Base-by-base conservation (phyloP, 53 echinoderm and acorn worm genomes). In the Glandiceps talaboti region DNA sequence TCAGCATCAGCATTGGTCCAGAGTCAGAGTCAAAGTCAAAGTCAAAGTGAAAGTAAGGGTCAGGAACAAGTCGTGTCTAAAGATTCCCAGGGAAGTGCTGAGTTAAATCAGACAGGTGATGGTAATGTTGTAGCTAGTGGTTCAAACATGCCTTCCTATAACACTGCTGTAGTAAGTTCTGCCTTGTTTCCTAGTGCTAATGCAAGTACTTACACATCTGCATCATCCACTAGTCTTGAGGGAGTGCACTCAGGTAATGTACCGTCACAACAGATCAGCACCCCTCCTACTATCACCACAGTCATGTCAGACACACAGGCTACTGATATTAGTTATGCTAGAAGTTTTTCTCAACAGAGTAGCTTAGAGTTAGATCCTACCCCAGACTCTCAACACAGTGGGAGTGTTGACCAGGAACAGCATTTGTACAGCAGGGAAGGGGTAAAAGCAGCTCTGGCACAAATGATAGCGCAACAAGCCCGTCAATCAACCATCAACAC, bases 381-480 rank as follows among this genome's bases (percentile, higher is more conserved):
- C 64, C 20, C 64, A 20, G 64, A 45, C 6, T 12, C 64, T 20
- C 64, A 45, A 20, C 6, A 12, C 6, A 20, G 20, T 20, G 64
- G 20, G 20, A 45, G 64, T 45, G 20, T 20, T 6, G 6, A 12
- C 6, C 64, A 45, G 64, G 88, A 91, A 77, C 89, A 93, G 64
- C 76, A 81, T 0, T 74, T 82, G 27, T 73, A 90, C 33, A 92
- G 88, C 30, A 97, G 92, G 25, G 92, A 92, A 0, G 97, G 97
- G 1, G 97, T 97, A 25, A 97, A 97, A 75, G 97, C 97, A 30
- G 97, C 97, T 14, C 79, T 97, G 73, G 85, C 92, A 86, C 97
- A 97, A 86, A 97, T 97, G 97, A 79, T 97, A 31, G 82, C 88
- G 27, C 85, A 85, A 64, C 92, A 97, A 73, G 86, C 85, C 1